A percentile compares a stretch with the other conserved stretches of the same genome.
Conservation (phyloP, 2,797 vertebrate genomes). For the Alca torda region DNA sequence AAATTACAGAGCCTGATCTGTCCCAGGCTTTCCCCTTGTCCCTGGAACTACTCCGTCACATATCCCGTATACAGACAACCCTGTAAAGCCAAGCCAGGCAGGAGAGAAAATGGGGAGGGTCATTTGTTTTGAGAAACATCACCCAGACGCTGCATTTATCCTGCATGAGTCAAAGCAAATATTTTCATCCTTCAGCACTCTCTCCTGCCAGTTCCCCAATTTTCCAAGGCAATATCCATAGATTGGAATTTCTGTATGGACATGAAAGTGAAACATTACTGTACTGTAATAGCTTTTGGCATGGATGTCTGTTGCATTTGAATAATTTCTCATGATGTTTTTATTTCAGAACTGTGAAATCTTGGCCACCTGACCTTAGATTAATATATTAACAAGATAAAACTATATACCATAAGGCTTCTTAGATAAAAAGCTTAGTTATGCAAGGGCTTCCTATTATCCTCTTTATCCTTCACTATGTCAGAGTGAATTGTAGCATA, state of each 20-base stretch:
- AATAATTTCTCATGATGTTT: background rate
- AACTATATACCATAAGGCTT: background rate
- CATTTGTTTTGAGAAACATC: background rate
- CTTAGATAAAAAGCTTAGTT: slow-evolving; percentile 1
- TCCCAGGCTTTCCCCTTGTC: background rate
- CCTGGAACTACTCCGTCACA: background rate
- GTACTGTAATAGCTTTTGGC: background rate
- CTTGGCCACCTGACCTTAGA: background rate
- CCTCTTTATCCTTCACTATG: background rate
- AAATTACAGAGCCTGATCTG: background rate
- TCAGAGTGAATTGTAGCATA: background rate
- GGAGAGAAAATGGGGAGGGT: background rate
- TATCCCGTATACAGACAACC: background rate
- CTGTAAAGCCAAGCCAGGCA: background rate
- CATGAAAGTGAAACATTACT: background rate
- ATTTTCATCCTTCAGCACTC: background rate
- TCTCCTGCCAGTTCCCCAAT: background rate
- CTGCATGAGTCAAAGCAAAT: background rate
- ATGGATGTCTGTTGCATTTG: background rate
- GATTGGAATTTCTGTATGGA: background rate
- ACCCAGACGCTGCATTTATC: background rate
- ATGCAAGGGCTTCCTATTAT: background rate
- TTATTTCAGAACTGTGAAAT: background rate
- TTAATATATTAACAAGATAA: background rate
- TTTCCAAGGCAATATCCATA: background rate